Conservation (phyloP, 2,113 vertebrate species). For the Corythornis cristatus region DNA sequence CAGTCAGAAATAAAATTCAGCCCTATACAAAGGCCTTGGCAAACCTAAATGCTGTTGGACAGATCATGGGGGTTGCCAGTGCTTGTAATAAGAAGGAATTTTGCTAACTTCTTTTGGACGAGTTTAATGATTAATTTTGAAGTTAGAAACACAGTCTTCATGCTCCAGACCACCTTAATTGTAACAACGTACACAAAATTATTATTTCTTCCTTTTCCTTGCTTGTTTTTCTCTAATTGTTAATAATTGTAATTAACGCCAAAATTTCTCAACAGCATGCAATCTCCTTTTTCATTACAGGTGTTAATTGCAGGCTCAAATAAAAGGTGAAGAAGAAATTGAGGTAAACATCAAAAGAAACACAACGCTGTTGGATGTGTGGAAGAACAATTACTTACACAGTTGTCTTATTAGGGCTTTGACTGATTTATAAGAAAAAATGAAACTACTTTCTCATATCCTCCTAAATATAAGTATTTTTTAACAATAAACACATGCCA, state of each 20-base stretch:
- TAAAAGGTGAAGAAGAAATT: conserved; percentile 53
- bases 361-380: neutral
- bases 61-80: neutral
- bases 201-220: conserved; percentile 1
- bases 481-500: neutral
- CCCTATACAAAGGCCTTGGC: neutral
- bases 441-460: neutral
- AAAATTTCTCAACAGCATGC: conserved; percentile 47
- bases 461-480: neutral
- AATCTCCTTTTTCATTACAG: conserved; percentile 51
- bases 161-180: neutral
- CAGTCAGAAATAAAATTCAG: conserved; percentile 25
- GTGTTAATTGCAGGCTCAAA: conserved; percentile 70
- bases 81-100: neutral
- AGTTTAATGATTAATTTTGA: neutral
- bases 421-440: neutral
- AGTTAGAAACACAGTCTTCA: neutral
- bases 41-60: neutral
- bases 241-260: conserved; percentile 74
- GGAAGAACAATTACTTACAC: conserved; percentile 43
- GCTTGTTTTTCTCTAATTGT: conserved; percentile 45
- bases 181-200: neutral
- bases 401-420: conserved; percentile 5
- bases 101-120: neutral
- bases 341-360: conserved; percentile 55